These are phyloP conservation scores for Megaptera novaeangliae DNA, from an alignment of 2,113 vertebrate species.

Conservation along the genomic window DNA sequence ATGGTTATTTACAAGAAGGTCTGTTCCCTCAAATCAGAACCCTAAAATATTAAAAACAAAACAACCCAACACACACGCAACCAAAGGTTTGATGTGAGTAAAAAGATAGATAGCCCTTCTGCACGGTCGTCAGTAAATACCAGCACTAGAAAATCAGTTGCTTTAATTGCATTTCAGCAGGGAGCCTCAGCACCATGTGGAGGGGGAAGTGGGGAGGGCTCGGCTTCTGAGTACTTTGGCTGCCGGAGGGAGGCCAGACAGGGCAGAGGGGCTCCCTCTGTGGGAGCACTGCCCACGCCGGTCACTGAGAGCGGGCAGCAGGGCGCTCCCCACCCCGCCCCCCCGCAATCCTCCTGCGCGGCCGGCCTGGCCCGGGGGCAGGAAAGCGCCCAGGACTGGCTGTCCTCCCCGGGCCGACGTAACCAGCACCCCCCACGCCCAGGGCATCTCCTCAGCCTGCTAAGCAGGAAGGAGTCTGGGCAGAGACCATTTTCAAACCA, in stretches of 20 bases:
- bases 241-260: neutral
- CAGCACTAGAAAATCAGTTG: conserved; percentile 84
- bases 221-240: conserved; percentile 15
- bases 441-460: neutral
- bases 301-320: neutral
- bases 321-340: too few species aligned
- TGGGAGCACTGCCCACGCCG: neutral
- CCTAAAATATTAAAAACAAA: conserved; percentile 61
- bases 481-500: conserved; percentile 49
- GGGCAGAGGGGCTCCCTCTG: neutral
- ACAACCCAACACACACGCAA: neutral
- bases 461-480: conserved; percentile 35
- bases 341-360: neutral
- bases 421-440: neutral
- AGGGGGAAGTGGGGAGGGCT: conserved; percentile 24
- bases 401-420: neutral
- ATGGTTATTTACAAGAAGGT: conserved; percentile 79
- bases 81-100: conserved; percentile 76
- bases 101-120: conserved; percentile 89
- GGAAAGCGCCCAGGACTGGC: neutral
- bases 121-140: conserved; percentile 83
- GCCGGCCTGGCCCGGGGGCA: neutral
- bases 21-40: conserved; percentile 61
- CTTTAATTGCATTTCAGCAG: conserved; percentile 79
- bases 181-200: conserved; percentile 71